These are phyloP conservation scores for Centropus unirufus DNA, from an alignment of 2,113 vertebrate genomes.

Conservation along the genomic window DNA sequence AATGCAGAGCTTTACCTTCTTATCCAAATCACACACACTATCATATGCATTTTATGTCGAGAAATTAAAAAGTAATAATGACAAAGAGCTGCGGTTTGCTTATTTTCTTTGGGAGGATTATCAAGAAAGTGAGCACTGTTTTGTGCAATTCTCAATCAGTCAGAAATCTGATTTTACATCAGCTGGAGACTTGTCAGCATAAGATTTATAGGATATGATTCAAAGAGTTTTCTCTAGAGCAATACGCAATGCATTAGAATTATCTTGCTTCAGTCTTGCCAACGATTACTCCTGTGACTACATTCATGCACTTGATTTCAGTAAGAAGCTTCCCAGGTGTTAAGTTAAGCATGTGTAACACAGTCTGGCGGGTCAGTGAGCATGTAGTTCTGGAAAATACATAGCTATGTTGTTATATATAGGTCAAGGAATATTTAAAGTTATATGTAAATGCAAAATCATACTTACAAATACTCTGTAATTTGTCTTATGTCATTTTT, in stretches of 20 bases:
- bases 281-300: not conserved
- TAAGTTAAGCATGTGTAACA: not conserved
- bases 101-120: slow-evolving; percentile 44
- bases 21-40: slow-evolving; percentile 42
- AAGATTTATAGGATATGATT: not conserved
- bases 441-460: slow-evolving; percentile 53
- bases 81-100: not conserved
- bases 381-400: not conserved
- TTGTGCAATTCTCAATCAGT: not conserved
- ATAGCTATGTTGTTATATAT: not conserved
- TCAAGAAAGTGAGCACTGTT: slow-evolving; percentile 12
- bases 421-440: slow-evolving; percentile 28
- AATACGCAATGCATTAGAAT: slow-evolving; percentile 44
- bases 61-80: slow-evolving; percentile 7
- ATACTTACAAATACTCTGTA: not conserved
- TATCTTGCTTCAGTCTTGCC: not conserved
- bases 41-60: slow-evolving; percentile 30
- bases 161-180: not conserved
- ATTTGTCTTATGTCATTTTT: not conserved
- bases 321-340: not conserved
- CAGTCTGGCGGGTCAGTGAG: not conserved
- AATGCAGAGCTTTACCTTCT: slow-evolving; percentile 49
- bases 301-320: not conserved
- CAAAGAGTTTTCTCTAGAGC: slow-evolving; percentile 42
- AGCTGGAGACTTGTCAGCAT: not conserved